Conservation (phyloP, 1,140 invertebrate species). For the Magallana gigas region DNA sequence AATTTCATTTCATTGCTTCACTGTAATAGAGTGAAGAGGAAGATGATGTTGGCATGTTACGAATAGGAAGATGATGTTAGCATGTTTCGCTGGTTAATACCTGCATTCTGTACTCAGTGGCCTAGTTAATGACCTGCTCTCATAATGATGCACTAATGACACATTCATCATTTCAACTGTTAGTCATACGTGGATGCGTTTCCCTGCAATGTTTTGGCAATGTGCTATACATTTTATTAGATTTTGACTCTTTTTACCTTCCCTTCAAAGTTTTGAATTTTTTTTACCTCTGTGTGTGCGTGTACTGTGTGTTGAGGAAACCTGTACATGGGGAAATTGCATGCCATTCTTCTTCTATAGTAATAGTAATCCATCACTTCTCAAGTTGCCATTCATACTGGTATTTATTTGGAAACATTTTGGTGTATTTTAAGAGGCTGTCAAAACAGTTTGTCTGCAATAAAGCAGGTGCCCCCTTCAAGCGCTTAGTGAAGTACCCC, state of each 20-base stretch:
- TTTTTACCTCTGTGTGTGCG: too few species aligned
- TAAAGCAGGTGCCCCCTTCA: background rate
- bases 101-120: too few species aligned
- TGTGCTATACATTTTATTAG: background rate
- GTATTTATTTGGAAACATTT: constrained; percentile 30
- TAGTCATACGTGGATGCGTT: background rate
- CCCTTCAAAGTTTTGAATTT: background rate
- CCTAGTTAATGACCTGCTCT: background rate
- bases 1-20: too few species aligned
- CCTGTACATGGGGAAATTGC: background rate
- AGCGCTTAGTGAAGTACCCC: background rate
- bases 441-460: constrained; percentile 17
- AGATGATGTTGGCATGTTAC: too few species aligned
- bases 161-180: background rate
- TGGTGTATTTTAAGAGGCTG: constrained; percentile 28
- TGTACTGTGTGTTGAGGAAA: background rate
- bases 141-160: background rate
- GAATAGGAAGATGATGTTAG: too few species aligned
- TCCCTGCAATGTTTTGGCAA: background rate
- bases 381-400: constrained; percentile 32
- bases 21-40: too few species aligned
- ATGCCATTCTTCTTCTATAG: constrained; percentile 24
- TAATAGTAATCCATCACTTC: constrained; percentile 34
- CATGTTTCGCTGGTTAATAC: too few species aligned
- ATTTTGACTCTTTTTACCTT: background rate